Evolutionary conservation across 1,140 invertebrate species (phyloP).

Genomic region (Geopemphigus sp.): DNA sequence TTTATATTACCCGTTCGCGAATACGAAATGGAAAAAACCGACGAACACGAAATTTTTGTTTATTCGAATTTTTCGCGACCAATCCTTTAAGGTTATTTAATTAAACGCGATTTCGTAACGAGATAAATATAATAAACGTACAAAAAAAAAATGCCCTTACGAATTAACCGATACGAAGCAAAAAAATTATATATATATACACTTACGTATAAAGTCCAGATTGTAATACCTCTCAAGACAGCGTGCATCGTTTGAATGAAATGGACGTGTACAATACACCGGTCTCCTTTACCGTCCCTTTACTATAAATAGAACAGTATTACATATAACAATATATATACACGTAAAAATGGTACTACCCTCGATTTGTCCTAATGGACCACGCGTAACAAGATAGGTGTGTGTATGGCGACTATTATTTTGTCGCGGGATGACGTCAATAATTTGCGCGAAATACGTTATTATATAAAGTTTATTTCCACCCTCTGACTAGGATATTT

Average conservation of each 20-base stretch:
- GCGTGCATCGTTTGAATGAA: conserved; percentile 48
- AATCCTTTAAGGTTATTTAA: too few species aligned
- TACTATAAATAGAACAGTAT: conserved; percentile 39
- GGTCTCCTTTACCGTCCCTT: conserved; percentile 4
- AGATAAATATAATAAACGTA: neutral
- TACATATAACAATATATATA: conserved; percentile 17
- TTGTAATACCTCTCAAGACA: conserved; percentile 36
- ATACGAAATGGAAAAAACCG: too few species aligned
- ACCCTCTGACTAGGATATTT: conserved; percentile 31
- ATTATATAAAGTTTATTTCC: conserved; percentile 18
- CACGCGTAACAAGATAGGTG: conserved; percentile 48
- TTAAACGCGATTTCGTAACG: neutral
- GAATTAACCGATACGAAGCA: too few species aligned
- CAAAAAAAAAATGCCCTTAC: conserved; percentile 7
- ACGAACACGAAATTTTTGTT: too few species aligned
- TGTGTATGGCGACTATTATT: conserved; percentile 37
- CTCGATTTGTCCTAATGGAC: conserved; percentile 46
- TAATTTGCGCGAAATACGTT: conserved; percentile 12
- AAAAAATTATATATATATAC: too few species aligned
- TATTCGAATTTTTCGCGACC: too few species aligned
- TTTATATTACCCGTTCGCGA: too few species aligned
- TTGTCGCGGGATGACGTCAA: conserved; percentile 46
- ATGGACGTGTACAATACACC: neutral
- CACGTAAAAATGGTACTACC: conserved; percentile 31
- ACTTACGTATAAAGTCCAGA: conserved; percentile 44